These are phyloP conservation scores for Myripristis murdjan DNA, from an alignment of 2,797 vertebrate genomes.

Conservation along the genomic window DNA sequence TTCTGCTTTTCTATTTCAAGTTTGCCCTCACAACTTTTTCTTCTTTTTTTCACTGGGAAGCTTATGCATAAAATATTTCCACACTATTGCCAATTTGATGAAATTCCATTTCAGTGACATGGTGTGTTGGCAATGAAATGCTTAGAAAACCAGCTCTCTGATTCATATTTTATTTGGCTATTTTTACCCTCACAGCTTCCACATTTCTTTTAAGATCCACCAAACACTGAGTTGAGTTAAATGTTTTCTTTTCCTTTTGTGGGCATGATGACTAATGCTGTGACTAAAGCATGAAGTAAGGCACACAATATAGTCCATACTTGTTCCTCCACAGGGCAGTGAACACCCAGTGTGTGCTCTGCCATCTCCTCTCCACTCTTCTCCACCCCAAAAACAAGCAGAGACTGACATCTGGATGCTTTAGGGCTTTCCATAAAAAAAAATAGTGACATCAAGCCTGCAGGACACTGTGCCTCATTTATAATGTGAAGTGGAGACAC, in stretches of 20 bases:
- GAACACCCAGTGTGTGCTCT: too few relatives aligned
- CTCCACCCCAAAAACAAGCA: too few relatives aligned
- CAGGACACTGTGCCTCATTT: neutral
- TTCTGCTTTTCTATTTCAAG: slow-evolving; percentile 28
- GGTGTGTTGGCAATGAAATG: neutral
- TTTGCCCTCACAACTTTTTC: neutral
- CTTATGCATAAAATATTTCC: neutral
- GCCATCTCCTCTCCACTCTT: too few relatives aligned
- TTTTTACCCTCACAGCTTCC: neutral
- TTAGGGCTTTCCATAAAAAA: neutral
- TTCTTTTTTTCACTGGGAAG: neutral
- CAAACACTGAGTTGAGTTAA: neutral
- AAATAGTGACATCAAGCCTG: neutral
- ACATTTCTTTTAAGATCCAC: neutral
- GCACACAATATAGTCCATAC: neutral
- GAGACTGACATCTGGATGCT: neutral
- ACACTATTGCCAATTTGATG: neutral
- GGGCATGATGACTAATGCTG: neutral
- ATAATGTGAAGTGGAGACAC: neutral
- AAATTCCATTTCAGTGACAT: slow-evolving; percentile 9
- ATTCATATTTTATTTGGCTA: neutral
- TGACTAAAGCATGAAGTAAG: too few relatives aligned
- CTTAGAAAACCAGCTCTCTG: neutral
- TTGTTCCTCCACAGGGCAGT: neutral
- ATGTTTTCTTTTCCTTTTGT: slow-evolving; percentile 7